Percentiles rank a stretch among this genome's conserved stretches.
phyloP scores from a whole-genome alignment of 2,113 vertebrate species.

The Rhizomys pruinosus region DNA sequence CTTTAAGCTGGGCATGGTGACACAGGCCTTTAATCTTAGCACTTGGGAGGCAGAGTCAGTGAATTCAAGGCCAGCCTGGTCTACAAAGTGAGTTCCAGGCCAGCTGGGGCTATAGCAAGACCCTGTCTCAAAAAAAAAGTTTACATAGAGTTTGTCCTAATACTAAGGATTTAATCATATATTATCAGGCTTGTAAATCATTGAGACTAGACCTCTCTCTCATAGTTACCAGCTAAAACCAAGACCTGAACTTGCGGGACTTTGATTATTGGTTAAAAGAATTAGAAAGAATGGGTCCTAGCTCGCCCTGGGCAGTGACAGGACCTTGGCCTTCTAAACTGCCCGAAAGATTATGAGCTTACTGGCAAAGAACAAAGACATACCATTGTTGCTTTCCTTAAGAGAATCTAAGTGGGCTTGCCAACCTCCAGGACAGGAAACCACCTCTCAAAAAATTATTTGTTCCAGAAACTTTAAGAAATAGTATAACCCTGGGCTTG shows the following conservation, averaged over 20 bases:
- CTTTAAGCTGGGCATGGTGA: too few species aligned
- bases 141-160: too few species aligned
- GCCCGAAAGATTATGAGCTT: not conserved
- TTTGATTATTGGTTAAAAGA: not conserved
- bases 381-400: not conserved
- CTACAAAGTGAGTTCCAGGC: too few species aligned
- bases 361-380: not conserved
- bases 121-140: too few species aligned
- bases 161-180: not conserved
- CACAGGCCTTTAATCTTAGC: too few species aligned
- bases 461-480: not conserved
- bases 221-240: not conserved
- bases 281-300: not conserved
- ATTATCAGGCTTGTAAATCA: not conserved
- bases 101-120: too few species aligned
- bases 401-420: not conserved
- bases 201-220: not conserved
- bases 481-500: too few species aligned
- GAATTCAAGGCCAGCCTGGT: too few species aligned
- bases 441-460: not conserved
- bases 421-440: not conserved
- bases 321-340: not conserved
- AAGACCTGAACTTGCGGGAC: not conserved
- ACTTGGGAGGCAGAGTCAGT: too few species aligned
- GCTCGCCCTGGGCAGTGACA: not conserved